Conservation (phyloP, 2,888 invertebrate species). For the Pilophorus perplexus region DNA sequence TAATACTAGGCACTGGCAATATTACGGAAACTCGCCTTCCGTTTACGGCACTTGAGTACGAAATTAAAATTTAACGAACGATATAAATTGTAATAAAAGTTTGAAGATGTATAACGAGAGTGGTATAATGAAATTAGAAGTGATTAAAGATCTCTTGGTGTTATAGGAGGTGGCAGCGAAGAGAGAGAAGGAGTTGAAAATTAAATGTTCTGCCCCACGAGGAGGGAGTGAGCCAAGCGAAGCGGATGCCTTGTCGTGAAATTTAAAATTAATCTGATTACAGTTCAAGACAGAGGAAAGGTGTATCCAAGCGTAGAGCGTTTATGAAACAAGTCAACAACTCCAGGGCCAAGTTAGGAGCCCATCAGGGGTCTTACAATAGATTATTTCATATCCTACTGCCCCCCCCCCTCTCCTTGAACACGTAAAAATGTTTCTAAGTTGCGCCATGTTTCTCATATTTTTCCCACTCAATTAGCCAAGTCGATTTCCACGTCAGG, state of each 20-base stretch:
- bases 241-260: conserved; percentile 38
- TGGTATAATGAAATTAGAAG: conserved; percentile 34
- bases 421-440: too few species aligned
- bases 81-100: conserved; percentile 23
- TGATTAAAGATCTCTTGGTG: conserved; percentile 34
- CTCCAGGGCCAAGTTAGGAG: conserved; percentile 31
- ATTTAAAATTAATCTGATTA: conserved; percentile 40
- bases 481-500: too few species aligned
- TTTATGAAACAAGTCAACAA: conserved; percentile 40
- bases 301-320: conserved; percentile 33
- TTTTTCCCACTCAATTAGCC: too few species aligned
- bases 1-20: too few species aligned
- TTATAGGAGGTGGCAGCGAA: conserved; percentile 16
- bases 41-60: neutral
- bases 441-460: too few species aligned
- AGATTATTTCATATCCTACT: conserved; percentile 12
- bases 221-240: conserved; percentile 37
- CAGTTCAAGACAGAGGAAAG: conserved; percentile 38
- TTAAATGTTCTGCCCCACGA: conserved; percentile 36
- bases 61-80: conserved; percentile 24
- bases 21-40: too few species aligned
- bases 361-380: conserved; percentile 13
- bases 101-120: conserved; percentile 14
- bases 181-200: conserved; percentile 33
- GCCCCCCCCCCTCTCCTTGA: too few species aligned